A percentile compares a stretch with the other conserved stretches of the same genome.
These are phyloP conservation scores for Lordiphosa fenestrarum DNA, from an alignment of 2,888 invertebrate species.

Conservation along the genomic window DNA sequence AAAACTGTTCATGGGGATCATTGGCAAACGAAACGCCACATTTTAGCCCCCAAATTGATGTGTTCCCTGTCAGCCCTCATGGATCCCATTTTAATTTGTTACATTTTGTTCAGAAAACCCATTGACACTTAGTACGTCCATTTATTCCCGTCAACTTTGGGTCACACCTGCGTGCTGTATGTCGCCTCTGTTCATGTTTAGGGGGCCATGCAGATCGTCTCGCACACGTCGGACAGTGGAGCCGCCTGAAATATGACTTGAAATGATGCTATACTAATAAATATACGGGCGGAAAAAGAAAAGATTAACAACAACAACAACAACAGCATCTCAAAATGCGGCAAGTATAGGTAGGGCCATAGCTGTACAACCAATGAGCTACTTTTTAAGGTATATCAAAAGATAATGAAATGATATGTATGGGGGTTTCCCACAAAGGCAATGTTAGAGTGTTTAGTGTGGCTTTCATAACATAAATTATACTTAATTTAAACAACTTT, in stretches of 20 bases:
- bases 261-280: neutral
- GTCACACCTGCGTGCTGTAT: slow-evolving; percentile 41
- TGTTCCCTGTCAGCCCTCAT: slow-evolving; percentile 43
- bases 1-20: slow-evolving; percentile 24
- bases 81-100: slow-evolving; percentile 40
- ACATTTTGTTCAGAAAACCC: slow-evolving; percentile 27
- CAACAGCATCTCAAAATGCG: slow-evolving; percentile 6
- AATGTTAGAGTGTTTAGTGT: too few species aligned
- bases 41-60: slow-evolving; percentile 60
- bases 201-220: slow-evolving; percentile 1
- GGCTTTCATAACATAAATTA: too few species aligned
- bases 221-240: slow-evolving; percentile 18
- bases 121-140: slow-evolving; percentile 14
- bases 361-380: neutral
- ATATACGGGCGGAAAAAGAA: too few species aligned
- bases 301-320: too few species aligned
- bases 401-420: too few species aligned
- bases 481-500: too few species aligned
- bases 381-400: too few species aligned
- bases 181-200: slow-evolving; percentile 5
- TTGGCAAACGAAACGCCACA: slow-evolving; percentile 22
- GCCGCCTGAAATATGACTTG: slow-evolving; percentile 44
- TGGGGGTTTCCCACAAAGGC: neutral
- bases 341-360: neutral
- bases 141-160: slow-evolving; percentile 29